phyloP scores from a whole-genome alignment of 2,888 invertebrate genomes.

The Eucera pruinosa region DNA sequence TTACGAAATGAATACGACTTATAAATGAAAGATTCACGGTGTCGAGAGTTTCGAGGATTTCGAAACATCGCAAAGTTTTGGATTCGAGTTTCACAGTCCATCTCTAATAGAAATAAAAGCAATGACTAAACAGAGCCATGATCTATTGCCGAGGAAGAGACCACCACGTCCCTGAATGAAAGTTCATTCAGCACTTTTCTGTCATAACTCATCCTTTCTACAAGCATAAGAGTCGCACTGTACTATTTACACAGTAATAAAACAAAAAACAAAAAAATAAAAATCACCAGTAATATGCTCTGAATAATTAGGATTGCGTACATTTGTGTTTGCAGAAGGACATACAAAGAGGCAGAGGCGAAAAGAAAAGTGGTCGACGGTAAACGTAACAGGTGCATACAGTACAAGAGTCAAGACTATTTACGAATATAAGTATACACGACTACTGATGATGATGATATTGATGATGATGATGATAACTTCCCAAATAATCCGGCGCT shows the following conservation, averaged over 20 bases:
- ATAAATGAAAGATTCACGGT: no score
- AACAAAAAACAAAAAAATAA: no score
- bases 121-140: background rate
- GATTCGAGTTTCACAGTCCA: no score
- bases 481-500: slow-evolving; percentile 57
- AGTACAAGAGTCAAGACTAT: slow-evolving; percentile 82
- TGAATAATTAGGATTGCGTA: slow-evolving; percentile 38
- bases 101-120: no score
- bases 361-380: slow-evolving; percentile 73
- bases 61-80: no score
- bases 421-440: slow-evolving; percentile 70
- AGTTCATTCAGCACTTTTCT: background rate
- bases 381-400: slow-evolving; percentile 81
- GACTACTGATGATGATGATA: slow-evolving; percentile 36
- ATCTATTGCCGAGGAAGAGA: background rate
- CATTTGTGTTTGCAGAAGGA: slow-evolving; percentile 76
- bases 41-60: no score
- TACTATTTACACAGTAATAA: slow-evolving; percentile 17
- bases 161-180: background rate
- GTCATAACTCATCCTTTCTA: background rate
- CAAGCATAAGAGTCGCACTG: slow-evolving; percentile 3
- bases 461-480: no score
- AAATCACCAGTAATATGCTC: background rate
- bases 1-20: no score
- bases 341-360: slow-evolving; percentile 70